Evolutionary conservation across 2,888 invertebrate species (phyloP), one percentile per base, ranked within the genome.

Genomic region (Morpho helenor): DNA sequence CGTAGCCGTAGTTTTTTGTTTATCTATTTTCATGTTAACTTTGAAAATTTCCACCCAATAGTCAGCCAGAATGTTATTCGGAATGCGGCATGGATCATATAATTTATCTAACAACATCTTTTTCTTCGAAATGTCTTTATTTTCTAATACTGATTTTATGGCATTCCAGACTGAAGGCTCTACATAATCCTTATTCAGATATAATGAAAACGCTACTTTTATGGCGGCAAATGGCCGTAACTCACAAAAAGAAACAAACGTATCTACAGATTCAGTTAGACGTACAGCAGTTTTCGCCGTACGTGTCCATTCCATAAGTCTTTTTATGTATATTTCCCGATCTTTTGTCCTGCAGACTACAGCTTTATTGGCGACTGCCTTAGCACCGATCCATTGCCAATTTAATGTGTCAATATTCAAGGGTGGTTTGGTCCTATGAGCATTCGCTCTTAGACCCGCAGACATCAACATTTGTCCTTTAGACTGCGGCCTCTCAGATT

Each of bases 321-420:
- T 65, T 40, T 66, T 53, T 7, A 76, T 61, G 43, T 74, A 60
- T 0, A 49, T 52, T 6, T 73, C 69, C 10, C 73, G 56, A 31
- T 76, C 69, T 1, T 52, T 56, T 10, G 56, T 54, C 43, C 71
- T 74, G 56, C 79, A 79, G 31, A 65, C 63, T 6, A 74, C 59
- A 4, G 75, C 63, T 51, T 66, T 73, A 53, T 80, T 82, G 0
- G 79, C 74, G 2, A 82, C 63, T 10, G 77, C 74, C 62, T 82
- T 82, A 2, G 73, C 74, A 16, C 86, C 84, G 42, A 73, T 55
- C 52, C 63, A 51, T 8, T 61, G 63, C 79, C 79, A 82, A 16
- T 75, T 73, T 16, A 72, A 60, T 6, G 57, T 53, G 5, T 74
- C 65, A 7, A 80, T 66, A 47, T 79, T 68, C 2, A 80, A 52